These are phyloP conservation scores for Cercopithecus petaurista DNA, from an alignment of 2,797 vertebrate genomes.

Conservation along the genomic window DNA sequence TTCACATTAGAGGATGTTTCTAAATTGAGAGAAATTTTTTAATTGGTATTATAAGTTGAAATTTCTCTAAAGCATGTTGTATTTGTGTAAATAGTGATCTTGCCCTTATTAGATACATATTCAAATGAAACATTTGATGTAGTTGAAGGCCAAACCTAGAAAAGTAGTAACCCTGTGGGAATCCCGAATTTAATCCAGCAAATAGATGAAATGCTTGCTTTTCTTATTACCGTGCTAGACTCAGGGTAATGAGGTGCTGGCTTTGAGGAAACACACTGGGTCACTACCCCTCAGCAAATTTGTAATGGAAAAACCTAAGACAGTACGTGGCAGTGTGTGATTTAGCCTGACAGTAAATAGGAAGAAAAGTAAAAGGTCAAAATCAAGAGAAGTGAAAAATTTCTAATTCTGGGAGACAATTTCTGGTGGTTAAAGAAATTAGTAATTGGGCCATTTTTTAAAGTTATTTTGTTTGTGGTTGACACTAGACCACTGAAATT, in stretches of 20 bases:
- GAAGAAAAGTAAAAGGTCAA: not conserved
- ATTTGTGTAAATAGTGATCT: not conserved
- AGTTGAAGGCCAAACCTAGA: not conserved
- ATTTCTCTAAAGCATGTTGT: not conserved
- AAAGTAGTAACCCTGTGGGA: not conserved
- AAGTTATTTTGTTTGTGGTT: not conserved
- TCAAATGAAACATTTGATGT: not conserved
- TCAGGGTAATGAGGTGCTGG: not conserved
- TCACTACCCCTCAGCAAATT: not conserved
- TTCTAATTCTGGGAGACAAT: not conserved
- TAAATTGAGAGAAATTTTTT: not conserved
- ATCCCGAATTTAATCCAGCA: constrained; percentile 27
- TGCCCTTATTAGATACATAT: not conserved
- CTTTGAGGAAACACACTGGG: not conserved
- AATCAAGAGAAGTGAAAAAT: not conserved
- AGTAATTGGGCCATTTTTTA: not conserved
- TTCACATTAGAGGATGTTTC: constrained; percentile 16
- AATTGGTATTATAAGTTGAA: not conserved
- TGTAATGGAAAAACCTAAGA: not conserved
- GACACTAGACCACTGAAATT: not conserved
- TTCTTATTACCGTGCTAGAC: not conserved
- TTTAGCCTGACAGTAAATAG: not conserved
- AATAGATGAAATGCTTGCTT: not conserved
- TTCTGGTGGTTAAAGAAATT: constrained; percentile 13
- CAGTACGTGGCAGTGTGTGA: not conserved